Evolutionary conservation across 2,797 vertebrate genomes (phyloP).

Genomic region (Hybognathus amarus): DNA sequence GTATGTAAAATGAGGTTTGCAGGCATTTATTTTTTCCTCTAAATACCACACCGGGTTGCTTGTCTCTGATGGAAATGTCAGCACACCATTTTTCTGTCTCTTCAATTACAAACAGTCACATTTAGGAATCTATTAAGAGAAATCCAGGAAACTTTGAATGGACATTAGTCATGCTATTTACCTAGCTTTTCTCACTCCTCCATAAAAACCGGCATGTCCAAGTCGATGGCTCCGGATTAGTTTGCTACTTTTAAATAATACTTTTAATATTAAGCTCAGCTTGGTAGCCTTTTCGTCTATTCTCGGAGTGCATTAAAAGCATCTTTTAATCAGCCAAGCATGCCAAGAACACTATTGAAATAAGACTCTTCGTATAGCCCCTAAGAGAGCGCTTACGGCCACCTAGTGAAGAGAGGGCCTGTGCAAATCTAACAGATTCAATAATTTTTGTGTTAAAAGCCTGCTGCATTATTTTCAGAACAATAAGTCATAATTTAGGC

Average conservation of each 20-base stretch:
- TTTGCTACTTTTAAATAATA: slow-evolving; percentile 47
- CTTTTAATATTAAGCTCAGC: slow-evolving; percentile 60
- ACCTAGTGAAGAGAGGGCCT: slow-evolving; percentile 62
- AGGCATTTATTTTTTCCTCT: background rate
- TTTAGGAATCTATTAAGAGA: slow-evolving; percentile 19
- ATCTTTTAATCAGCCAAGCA: slow-evolving; percentile 71
- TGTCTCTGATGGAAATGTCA: slow-evolving; percentile 17
- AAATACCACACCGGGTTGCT: slow-evolving; percentile 17
- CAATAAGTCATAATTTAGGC: slow-evolving; percentile 73
- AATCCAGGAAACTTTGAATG: background rate
- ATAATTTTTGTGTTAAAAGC: slow-evolving; percentile 75
- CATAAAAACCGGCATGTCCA: slow-evolving; percentile 36
- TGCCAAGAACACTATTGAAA: slow-evolving; percentile 69
- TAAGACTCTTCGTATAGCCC: slow-evolving; percentile 67
- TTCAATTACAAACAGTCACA: background rate
- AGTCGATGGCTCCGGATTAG: slow-evolving; percentile 62
- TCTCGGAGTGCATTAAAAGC: slow-evolving; percentile 57
- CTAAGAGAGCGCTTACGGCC: slow-evolving; percentile 64
- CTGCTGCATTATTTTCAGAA: slow-evolving; percentile 71
- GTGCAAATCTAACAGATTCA: slow-evolving; percentile 70
- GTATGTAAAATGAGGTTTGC: background rate
- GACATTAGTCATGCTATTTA: slow-evolving; percentile 10
- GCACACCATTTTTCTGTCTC: background rate
- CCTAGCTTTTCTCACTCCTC: background rate
- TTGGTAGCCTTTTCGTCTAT: slow-evolving; percentile 55